Evolutionary conservation across 2,888 invertebrate genomes (phyloP).

Genomic region (Cacoxenus indagator): DNA sequence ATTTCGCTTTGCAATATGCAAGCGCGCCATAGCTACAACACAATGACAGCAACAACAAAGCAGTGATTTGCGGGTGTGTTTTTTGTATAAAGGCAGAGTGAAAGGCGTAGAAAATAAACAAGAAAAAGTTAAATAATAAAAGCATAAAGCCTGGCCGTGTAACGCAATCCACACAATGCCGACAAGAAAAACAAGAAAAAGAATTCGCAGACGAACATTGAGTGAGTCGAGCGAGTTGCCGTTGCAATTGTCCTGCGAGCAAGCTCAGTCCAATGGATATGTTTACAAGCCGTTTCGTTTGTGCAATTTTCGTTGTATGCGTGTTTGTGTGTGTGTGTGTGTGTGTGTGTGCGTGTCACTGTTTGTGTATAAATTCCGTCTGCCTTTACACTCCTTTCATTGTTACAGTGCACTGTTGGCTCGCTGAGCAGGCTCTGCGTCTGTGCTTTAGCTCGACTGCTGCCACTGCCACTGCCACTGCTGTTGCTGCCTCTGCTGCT

Average conservation of each 20-base stretch:
- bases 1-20: conserved; percentile 33
- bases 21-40: conserved; percentile 13
- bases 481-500: background rate
- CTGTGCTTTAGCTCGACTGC: background rate
- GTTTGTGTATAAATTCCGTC: background rate
- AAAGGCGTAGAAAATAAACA: background rate
- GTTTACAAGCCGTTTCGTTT: background rate
- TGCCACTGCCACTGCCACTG: background rate
- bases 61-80: background rate
- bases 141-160: background rate
- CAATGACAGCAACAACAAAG: conserved; percentile 27
- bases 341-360: background rate
- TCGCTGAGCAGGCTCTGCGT: background rate
- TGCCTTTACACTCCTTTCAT: background rate
- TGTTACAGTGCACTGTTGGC: background rate
- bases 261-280: background rate
- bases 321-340: background rate
- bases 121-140: background rate
- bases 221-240: background rate
- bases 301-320: conserved; percentile 7
- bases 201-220: conserved; percentile 2
- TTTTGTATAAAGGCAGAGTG: background rate
- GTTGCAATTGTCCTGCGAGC: background rate
- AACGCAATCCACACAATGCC: background rate
- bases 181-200: background rate